phyloP scores from a whole-genome alignment of 2,797 vertebrate species.

The Hybognathus amarus region DNA sequence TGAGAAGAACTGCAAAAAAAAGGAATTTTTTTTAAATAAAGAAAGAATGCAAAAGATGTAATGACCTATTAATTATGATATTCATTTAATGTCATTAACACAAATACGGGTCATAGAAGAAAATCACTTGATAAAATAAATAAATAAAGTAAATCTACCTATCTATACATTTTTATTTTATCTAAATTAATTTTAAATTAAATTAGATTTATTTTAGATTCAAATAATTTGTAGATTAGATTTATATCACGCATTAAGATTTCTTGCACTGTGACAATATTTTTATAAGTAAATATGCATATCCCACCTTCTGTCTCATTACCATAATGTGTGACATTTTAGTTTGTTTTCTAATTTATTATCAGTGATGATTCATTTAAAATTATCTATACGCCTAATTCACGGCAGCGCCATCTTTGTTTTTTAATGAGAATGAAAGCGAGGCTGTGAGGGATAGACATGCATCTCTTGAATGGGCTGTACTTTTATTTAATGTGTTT shows the following conservation, averaged over 20 bases:
- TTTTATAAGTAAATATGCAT: neutral
- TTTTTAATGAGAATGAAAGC: too few relatives aligned
- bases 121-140: neutral
- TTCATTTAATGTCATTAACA: neutral
- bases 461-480: too few relatives aligned
- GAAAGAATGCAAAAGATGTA: neutral
- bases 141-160: neutral
- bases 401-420: too few relatives aligned
- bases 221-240: neutral
- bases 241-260: neutral
- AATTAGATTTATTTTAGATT: neutral
- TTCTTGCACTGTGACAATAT: neutral
- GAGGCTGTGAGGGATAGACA: too few relatives aligned
- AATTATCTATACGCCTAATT: neutral
- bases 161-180: neutral
- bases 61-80: neutral
- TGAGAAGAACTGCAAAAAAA: slow-evolving; percentile 85
- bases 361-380: neutral
- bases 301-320: neutral
- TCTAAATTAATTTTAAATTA: neutral
- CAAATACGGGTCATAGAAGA: neutral
- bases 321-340: neutral
- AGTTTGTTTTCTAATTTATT: neutral
- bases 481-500: too few relatives aligned
- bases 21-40: neutral